Evolutionary conservation across 2,888 invertebrate species (phyloP).

Genomic region (Geophilus truncorum): DNA sequence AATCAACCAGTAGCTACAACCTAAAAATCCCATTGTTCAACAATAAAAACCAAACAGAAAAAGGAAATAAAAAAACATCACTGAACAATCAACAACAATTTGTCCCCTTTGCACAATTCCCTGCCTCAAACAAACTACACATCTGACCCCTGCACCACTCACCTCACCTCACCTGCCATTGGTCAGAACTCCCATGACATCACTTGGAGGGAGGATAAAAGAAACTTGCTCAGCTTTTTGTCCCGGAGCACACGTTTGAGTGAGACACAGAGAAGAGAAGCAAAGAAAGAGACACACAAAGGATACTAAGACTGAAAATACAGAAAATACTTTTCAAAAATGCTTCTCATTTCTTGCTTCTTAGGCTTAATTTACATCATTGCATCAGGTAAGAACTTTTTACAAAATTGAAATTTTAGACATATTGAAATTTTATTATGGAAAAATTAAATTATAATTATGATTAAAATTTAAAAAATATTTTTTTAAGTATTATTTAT

Average conservation of each 20-base stretch:
- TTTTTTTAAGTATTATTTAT: no score
- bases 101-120: not conserved
- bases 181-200: not conserved
- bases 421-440: no score
- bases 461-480: no score
- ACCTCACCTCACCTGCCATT: not conserved
- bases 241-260: not conserved
- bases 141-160: not conserved
- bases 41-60: not conserved
- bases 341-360: not conserved
- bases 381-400: not conserved
- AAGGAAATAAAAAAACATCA: not conserved
- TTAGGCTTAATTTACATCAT: not conserved
- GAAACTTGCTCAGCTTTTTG: not conserved
- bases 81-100: no score
- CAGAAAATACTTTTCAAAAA: no score
- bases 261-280: not conserved
- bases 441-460: no score
- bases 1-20: no score
- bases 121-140: not conserved
- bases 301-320: not conserved
- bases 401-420: not conserved
- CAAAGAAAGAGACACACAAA: no score
- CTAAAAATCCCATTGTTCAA: not conserved
- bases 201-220: not conserved